Evolutionary conservation across 2,113 vertebrate species (phyloP).

Genomic region (Apodemus sylvaticus): DNA sequence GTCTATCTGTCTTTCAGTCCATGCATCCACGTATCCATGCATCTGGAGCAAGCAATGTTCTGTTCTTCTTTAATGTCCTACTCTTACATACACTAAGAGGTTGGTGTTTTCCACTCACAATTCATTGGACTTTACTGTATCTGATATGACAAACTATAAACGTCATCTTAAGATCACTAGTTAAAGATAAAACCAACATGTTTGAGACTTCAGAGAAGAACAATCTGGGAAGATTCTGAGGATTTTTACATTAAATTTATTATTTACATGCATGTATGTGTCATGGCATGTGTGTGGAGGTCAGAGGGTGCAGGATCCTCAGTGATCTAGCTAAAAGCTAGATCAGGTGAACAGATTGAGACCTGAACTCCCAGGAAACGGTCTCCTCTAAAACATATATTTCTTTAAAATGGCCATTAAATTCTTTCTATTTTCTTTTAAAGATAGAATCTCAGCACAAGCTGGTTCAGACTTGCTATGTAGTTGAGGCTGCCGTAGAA

Average conservation of each 20-base stretch:
- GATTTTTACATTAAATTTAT: background rate
- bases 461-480: background rate
- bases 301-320: background rate
- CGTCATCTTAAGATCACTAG: background rate
- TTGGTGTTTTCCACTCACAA: background rate
- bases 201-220: background rate
- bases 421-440: background rate
- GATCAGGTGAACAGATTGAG: background rate
- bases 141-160: conserved; percentile 33
- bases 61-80: background rate
- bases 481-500: background rate
- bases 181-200: conserved; percentile 47
- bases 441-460: background rate
- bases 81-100: background rate
- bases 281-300: background rate
- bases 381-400: conserved; percentile 12
- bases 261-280: background rate
- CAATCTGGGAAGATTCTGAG: conserved; percentile 15
- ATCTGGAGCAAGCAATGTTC: background rate
- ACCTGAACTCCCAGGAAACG: conserved; percentile 1
- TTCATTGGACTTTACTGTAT: conserved; percentile 32
- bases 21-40: too few species aligned
- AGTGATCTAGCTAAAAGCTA: background rate
- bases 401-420: background rate
- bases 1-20: too few species aligned